Percentiles rank a stretch among this genome's conserved stretches.
Conservation (phyloP, 2,888 invertebrate genomes). For the Diachrysia chrysitis region DNA sequence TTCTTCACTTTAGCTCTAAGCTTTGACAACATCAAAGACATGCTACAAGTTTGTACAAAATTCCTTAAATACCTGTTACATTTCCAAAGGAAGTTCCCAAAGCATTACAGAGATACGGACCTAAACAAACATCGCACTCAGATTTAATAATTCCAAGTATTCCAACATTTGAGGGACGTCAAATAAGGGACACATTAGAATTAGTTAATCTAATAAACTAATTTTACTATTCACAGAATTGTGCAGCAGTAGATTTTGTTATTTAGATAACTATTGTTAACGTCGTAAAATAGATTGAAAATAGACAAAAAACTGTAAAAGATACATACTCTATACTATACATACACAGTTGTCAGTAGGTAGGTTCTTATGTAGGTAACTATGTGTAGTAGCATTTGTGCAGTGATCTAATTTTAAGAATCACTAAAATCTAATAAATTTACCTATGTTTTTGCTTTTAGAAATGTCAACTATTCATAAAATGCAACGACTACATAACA, state of each 20-base stretch:
- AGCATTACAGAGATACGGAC: slow-evolving; percentile 31
- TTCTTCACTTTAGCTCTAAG: slow-evolving; percentile 8
- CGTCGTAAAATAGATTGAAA: slow-evolving; percentile 11
- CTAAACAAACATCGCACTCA: slow-evolving; percentile 50
- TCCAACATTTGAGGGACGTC: slow-evolving; percentile 39
- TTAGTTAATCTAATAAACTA: slow-evolving; percentile 14
- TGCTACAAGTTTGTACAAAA: slow-evolving; percentile 19
- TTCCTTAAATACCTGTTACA: slow-evolving; percentile 25
- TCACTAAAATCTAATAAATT: background rate
- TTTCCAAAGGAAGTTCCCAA: slow-evolving; percentile 45
- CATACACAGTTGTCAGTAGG: too few relatives aligned
- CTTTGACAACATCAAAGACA: slow-evolving; percentile 10
- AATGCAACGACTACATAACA: slow-evolving; percentile 27
- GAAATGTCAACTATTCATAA: slow-evolving; percentile 21
- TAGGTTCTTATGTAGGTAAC: too few relatives aligned
- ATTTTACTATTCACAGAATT: slow-evolving; percentile 20
- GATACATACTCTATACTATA: too few relatives aligned
- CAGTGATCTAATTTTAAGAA: background rate
- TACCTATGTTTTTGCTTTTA: too few relatives aligned
- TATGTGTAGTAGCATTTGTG: too few relatives aligned
- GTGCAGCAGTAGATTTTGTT: slow-evolving; percentile 22
- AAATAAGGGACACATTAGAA: slow-evolving; percentile 24
- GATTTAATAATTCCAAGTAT: slow-evolving; percentile 50
- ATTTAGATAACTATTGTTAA: slow-evolving; percentile 20
- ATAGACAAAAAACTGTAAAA: background rate